Evolutionary conservation across 2,888 invertebrate genomes (phyloP).

Genomic region (Euplagia quadripunctaria): DNA sequence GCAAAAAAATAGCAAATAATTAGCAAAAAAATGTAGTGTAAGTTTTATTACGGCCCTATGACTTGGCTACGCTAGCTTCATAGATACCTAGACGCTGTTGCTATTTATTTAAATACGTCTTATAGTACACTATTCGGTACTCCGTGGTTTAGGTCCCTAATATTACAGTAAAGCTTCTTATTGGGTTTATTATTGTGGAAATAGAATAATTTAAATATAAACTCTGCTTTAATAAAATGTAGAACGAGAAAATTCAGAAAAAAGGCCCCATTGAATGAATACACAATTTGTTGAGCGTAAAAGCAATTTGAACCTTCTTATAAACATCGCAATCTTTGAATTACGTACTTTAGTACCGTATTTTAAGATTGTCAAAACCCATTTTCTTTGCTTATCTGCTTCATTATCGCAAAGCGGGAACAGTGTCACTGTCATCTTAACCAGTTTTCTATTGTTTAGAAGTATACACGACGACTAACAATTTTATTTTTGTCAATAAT

Average conservation of each 20-base stretch:
- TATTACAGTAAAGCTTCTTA: neutral
- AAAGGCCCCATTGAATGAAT: constrained; percentile 12
- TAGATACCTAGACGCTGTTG: too few relatives aligned
- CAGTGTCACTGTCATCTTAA: neutral
- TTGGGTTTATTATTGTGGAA: neutral
- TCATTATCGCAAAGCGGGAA: neutral
- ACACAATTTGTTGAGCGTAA: constrained; percentile 9
- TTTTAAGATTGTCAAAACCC: neutral
- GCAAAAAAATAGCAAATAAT: too few relatives aligned
- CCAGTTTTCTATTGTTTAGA: neutral
- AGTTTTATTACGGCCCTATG: too few relatives aligned
- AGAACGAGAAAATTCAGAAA: neutral
- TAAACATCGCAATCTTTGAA: constrained; percentile 28
- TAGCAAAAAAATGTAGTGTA: too few relatives aligned
- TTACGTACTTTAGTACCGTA: constrained; percentile 7
- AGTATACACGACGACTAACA: neutral
- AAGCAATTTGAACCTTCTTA: constrained; percentile 31
- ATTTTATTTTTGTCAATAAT: neutral
- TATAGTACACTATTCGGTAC: neutral
- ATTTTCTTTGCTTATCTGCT: neutral
- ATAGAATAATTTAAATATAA: neutral
- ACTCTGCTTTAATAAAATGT: neutral
- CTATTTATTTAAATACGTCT: too few relatives aligned
- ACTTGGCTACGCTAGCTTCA: too few relatives aligned
- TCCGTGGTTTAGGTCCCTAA: neutral